Percentiles rank a stretch among this genome's conserved stretches.
phyloP scores from a whole-genome alignment of 2,797 vertebrate genomes.

The Sebastes diploproa region DNA sequence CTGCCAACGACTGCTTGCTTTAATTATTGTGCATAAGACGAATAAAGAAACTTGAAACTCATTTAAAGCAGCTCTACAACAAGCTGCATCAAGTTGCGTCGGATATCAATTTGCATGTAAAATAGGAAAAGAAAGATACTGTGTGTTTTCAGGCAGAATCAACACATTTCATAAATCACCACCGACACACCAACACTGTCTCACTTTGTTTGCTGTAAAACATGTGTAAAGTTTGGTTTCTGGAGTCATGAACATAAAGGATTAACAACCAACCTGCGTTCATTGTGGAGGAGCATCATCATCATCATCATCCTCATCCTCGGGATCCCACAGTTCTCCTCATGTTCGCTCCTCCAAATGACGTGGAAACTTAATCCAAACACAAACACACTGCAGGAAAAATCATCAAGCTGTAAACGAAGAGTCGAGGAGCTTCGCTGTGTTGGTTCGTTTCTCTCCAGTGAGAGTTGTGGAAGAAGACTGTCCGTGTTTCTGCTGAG shows the following conservation, averaged over 20 bases:
- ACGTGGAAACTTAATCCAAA: constrained; percentile 66
- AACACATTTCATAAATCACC: neutral
- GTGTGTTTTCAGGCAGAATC: neutral
- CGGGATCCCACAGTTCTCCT: constrained; percentile 63
- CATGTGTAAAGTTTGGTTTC: constrained; percentile 19
- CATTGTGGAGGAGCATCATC: constrained; percentile 77
- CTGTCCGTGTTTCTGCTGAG: constrained; percentile 34
- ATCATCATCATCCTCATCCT: constrained; percentile 79
- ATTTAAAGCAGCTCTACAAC: neutral
- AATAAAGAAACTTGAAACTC: too few relatives aligned
- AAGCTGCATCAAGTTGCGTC: neutral
- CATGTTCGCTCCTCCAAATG: constrained; percentile 69
- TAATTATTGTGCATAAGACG: too few relatives aligned
- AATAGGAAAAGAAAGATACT: neutral
- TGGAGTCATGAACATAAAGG: neutral
- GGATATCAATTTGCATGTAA: neutral
- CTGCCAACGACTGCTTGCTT: too few relatives aligned
- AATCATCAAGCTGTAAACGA: constrained; percentile 1
- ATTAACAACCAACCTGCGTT: constrained; percentile 79
- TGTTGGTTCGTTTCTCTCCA: neutral
- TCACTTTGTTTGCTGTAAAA: neutral
- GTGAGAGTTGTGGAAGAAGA: constrained; percentile 3
- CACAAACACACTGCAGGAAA: constrained; percentile 13
- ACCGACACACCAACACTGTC: neutral
- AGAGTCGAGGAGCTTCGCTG: constrained; percentile 1